These are phyloP conservation scores for Sphaerophoria taeniata DNA, from an alignment of 2,888 invertebrate genomes.

Conservation along the genomic window DNA sequence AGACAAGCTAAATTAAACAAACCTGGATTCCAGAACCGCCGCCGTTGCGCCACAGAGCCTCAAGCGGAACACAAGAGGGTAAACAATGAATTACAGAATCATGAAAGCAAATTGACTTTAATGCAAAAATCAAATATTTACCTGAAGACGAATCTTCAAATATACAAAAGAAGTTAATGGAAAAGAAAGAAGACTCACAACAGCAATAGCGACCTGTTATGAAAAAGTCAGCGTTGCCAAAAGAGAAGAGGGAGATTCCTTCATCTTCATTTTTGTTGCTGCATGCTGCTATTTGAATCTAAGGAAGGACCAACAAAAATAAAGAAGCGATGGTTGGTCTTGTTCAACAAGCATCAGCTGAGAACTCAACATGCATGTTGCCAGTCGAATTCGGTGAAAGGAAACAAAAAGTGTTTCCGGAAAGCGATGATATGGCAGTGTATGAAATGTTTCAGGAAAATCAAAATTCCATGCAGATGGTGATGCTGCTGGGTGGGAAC, in stretches of 20 bases:
- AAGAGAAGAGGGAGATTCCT: constrained; percentile 6
- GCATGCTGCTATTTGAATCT: background rate
- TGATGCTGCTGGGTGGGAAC: constrained; percentile 11
- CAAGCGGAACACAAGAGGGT: constrained; percentile 58
- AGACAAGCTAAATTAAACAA: constrained; percentile 33
- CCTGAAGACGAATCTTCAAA: constrained; percentile 75
- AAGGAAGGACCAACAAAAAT: too few species aligned
- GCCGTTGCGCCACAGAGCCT: too few species aligned
- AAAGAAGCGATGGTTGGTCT: background rate
- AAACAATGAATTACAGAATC: constrained; percentile 83
- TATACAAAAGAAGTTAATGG: constrained; percentile 13
- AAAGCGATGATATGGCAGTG: constrained; percentile 18
- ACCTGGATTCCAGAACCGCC: background rate
- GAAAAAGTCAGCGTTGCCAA: background rate
- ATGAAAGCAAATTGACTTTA: constrained; percentile 83
- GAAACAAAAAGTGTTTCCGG: constrained; percentile 43
- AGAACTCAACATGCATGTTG: constrained; percentile 26
- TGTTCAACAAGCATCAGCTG: constrained; percentile 24
- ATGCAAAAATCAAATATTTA: constrained; percentile 83
- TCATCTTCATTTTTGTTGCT: background rate
- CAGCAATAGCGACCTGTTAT: background rate
- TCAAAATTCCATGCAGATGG: constrained; percentile 56
- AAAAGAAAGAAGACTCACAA: background rate
- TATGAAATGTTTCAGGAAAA: constrained; percentile 18
- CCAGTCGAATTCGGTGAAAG: constrained; percentile 34